Conservation (phyloP, 2,113 vertebrate genomes). For the Loxodonta africana region DNA sequence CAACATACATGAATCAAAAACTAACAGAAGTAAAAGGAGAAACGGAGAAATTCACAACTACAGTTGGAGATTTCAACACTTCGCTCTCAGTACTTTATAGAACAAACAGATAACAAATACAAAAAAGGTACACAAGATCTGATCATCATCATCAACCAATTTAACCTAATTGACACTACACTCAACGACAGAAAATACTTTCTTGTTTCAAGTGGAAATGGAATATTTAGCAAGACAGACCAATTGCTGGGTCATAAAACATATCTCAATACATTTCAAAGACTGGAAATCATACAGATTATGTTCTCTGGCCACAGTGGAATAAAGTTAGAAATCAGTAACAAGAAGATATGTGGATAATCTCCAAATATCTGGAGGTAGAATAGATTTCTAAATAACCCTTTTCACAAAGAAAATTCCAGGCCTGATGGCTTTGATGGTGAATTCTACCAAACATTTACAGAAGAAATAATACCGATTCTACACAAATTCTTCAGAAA, state of each 20-base stretch:
- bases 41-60: not conserved
- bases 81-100: not conserved
- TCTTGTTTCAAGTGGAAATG: not conserved
- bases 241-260: not conserved
- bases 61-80: not conserved
- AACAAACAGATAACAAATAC: not conserved
- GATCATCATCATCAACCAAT: not conserved
- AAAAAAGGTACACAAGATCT: not conserved
- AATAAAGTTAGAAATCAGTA: constrained; percentile 18
- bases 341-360: not conserved
- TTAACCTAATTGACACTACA: not conserved
- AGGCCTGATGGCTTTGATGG: not conserved
- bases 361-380: not conserved
- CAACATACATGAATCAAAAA: not conserved
- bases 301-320: not conserved
- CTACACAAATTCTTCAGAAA: constrained; percentile 35
- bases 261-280: not conserved
- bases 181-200: not conserved
- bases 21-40: not conserved
- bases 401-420: not conserved
- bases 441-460: not conserved
- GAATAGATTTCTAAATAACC: not conserved
- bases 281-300: not conserved
- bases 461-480: not conserved
- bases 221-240: not conserved